phyloP scores from a whole-genome alignment of 2,888 invertebrate genomes.

The Andrena minutula region DNA sequence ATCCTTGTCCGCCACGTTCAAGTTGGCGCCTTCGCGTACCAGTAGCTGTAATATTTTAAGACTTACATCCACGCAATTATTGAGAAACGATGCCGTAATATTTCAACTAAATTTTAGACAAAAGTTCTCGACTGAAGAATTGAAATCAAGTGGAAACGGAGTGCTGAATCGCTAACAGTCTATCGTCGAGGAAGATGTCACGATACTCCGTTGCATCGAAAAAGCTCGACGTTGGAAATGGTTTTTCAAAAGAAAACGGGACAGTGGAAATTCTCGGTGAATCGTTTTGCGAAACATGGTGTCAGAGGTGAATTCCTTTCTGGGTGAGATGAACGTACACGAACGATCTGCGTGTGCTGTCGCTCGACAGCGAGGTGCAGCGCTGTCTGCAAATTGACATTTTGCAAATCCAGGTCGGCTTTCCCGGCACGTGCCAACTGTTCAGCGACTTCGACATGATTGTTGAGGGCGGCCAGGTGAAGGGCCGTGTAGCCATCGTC shows the following conservation, averaged over 20 bases:
- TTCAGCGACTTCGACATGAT: slow-evolving; percentile 98
- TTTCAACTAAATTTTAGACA: background rate
- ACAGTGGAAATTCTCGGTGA: slow-evolving; percentile 6
- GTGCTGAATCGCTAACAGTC: background rate
- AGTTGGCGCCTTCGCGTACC: slow-evolving; percentile 96
- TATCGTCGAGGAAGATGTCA: background rate
- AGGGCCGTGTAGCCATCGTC: slow-evolving; percentile 99
- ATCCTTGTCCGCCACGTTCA: slow-evolving; percentile 98
- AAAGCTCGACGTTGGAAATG: slow-evolving; percentile 7
- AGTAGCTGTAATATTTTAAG: slow-evolving; percentile 87
- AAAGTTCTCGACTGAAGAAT: background rate
- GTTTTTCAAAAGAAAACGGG: slow-evolving; percentile 25
- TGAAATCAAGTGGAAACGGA: background rate
- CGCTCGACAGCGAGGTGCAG: slow-evolving; percentile 98
- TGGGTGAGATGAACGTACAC: slow-evolving; percentile 86
- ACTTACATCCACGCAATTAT: slow-evolving; percentile 14
- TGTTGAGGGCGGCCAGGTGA: slow-evolving; percentile 97
- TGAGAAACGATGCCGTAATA: background rate
- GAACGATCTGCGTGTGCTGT: slow-evolving; percentile 98
- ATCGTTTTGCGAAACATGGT: slow-evolving; percentile 20
- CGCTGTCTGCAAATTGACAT: slow-evolving; percentile 97
- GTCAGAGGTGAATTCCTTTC: slow-evolving; percentile 13
- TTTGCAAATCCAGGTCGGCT: slow-evolving; percentile 97
- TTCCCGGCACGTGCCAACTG: slow-evolving; percentile 94
- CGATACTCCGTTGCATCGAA: background rate